Base-by-base conservation (phyloP, 2,797 vertebrate genomes). In the Tenualosa ilisha region DNA sequence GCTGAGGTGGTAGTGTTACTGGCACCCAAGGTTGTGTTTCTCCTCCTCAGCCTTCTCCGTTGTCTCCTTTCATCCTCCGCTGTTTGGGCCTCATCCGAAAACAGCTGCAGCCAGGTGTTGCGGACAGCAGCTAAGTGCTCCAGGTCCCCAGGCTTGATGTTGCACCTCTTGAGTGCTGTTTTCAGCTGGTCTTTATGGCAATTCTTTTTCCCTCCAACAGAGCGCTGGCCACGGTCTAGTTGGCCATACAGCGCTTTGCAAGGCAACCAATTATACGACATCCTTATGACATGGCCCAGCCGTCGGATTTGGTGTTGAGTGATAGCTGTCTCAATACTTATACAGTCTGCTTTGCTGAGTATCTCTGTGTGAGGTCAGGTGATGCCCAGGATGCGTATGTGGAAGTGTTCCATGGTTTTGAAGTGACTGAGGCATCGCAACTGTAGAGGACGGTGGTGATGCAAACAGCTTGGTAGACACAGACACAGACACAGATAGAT, bases 251-350 rank as follows among this genome's bases (percentile, higher is more conserved):
- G 56, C 20, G 3, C 17, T 22, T 50, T 86, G 84, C 68, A 87
- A 88, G 89, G 85, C 85, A 87, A 85, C 0, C 0, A 54, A 82
- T 89, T 88, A 56, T 50, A 11, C 4, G 90, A 85, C 83, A 51
- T 87, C 63, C 82, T 86, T 85, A 88, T 89, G 83, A 90, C 85
- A 90, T 85, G 84, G 81, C 85, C 68, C 24, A 88, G 87, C 88
- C 86, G 90, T 82, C 75, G 81, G 88, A 87, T 84, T 72, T 61
- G 82, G 6, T 86, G 85, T 84, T 89, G 87, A 85, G 12, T 53
- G 51, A 53, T 53, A 2, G 12, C 13, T 2, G 12, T 12, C 51
- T 53, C 12, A 53, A 53, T 53, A 13, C 51, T 53, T 12, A 2
- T 53, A 12, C 51, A 53, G 81, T 20, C 50, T 24, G 50, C 26